These are phyloP conservation scores for Sinonovacula constricta DNA, from an alignment of 1,140 invertebrate genomes.

Conservation along the genomic window DNA sequence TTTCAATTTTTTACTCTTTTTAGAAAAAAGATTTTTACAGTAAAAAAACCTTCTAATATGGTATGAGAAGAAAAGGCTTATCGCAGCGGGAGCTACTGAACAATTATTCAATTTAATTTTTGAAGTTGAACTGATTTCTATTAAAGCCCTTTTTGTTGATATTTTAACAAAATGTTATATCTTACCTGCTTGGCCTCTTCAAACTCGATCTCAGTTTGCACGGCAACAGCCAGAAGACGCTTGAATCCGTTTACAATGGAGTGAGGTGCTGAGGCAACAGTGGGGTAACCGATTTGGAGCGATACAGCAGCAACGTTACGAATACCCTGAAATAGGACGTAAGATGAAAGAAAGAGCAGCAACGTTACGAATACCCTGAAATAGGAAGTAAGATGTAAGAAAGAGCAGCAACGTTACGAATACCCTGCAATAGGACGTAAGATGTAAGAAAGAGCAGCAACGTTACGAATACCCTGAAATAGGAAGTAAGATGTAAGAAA, in stretches of 20 bases:
- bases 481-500: background rate
- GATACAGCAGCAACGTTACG: conserved; percentile 96
- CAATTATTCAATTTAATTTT: too few relatives aligned
- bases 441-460: conserved; percentile 93
- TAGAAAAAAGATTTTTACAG: too few relatives aligned
- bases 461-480: conserved; percentile 90
- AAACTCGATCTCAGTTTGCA: conserved; percentile 96
- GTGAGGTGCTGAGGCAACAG: conserved; percentile 97
- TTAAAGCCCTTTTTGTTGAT: too few relatives aligned
- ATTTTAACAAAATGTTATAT: background rate
- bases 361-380: conserved; percentile 92
- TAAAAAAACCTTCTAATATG: too few relatives aligned
- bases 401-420: conserved; percentile 95
- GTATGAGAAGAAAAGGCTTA: too few relatives aligned
- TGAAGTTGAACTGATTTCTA: too few relatives aligned
- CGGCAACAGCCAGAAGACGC: conserved; percentile 97
- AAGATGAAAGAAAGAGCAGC: conserved; percentile 91
- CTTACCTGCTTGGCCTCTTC: conserved; percentile 93
- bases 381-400: conserved; percentile 83
- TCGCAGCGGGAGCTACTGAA: too few relatives aligned
- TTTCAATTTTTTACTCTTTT: too few relatives aligned
- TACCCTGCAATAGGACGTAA: conserved; percentile 82
- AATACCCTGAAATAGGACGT: conserved; percentile 84
- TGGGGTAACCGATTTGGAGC: conserved; percentile 96
- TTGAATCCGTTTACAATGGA: conserved; percentile 99